Conservation (phyloP, 1,140 invertebrate genomes). For the Pseudomyrmex cubaensis region DNA sequence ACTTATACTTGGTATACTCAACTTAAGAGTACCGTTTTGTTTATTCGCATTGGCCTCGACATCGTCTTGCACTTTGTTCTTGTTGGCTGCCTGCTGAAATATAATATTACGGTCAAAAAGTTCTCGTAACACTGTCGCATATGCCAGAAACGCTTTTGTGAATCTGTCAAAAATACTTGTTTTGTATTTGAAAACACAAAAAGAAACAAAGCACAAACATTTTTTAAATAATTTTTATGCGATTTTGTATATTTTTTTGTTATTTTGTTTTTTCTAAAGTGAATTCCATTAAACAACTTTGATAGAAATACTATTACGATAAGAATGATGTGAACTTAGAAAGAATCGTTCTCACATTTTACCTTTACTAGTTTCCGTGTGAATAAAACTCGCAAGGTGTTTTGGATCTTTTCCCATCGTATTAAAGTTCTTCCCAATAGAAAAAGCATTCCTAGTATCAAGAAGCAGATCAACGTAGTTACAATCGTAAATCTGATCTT, state of each 20-base stretch:
- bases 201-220: not conserved
- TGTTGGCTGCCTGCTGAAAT: slow-evolving; percentile 63
- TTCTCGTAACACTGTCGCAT: not conserved
- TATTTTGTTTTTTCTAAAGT: not conserved
- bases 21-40: slow-evolving; percentile 75
- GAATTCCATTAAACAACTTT: too few relatives aligned
- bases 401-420: slow-evolving; percentile 72
- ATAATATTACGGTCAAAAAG: not conserved
- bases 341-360: not conserved
- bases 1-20: slow-evolving; percentile 82
- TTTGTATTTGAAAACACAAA: not conserved
- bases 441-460: slow-evolving; percentile 65
- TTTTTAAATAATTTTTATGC: not conserved
- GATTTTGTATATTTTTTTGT: not conserved
- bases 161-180: not conserved
- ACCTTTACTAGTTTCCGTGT: slow-evolving; percentile 76
- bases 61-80: slow-evolving; percentile 75
- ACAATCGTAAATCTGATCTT: slow-evolving; percentile 69
- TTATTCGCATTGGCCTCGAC: slow-evolving; percentile 64
- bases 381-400: slow-evolving; percentile 67
- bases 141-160: not conserved
- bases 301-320: too few relatives aligned
- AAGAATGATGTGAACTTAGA: not conserved
- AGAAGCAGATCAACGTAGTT: slow-evolving; percentile 70
- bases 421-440: slow-evolving; percentile 67